Evolutionary conservation across 2,888 invertebrate species (phyloP), one percentile per base, ranked within the genome.

Genomic region (Melipona beecheii): DNA sequence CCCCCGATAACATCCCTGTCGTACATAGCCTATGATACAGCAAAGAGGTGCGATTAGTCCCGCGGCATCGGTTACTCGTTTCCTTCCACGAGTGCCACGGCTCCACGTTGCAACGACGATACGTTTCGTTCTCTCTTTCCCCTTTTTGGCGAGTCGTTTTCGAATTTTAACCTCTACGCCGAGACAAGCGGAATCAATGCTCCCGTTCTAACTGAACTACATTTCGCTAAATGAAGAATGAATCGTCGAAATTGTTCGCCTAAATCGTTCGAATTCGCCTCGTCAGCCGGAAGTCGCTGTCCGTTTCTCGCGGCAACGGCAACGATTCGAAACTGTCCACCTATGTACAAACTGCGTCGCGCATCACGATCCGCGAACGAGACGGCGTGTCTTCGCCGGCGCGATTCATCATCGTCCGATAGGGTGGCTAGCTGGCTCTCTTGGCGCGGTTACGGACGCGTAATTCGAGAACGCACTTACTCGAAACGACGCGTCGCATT

Each of bases 401-500:
- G 58, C 77, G 60, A 87, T 80, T 49, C 81, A 43, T 83, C 81
- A 81, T 36, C 71, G 62, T 27, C 69, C 24, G 62, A 75, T 19
- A 27, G 76, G 52, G 73, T n/a, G 50, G 19, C 73, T 49, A 1
- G 27, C 27, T 27, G 73, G 74, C 68, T 36, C 31, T 43, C 76
- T 68, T 77, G 75, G 72, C 60, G 64, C 56, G 9, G 50, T 52
- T 60, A 68, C 75, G 70, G 80, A 68, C 78, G 86, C n/a, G 77
- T 86, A 84, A 79, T 86, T 76, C 79, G 75, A 82, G 84, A 84
- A 74, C 78, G 75, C 83, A 83, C 84, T 86, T 84, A 68, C 76
- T 75, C 85, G 86, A 86, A 83, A 85, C 86, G 79, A 76, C 80
- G 81, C 64, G 83, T 86, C 82, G 72, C 74, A 89, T 89, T 90